phyloP scores from a whole-genome alignment of 2,888 invertebrate genomes.

The Autographa pulchrina region DNA sequence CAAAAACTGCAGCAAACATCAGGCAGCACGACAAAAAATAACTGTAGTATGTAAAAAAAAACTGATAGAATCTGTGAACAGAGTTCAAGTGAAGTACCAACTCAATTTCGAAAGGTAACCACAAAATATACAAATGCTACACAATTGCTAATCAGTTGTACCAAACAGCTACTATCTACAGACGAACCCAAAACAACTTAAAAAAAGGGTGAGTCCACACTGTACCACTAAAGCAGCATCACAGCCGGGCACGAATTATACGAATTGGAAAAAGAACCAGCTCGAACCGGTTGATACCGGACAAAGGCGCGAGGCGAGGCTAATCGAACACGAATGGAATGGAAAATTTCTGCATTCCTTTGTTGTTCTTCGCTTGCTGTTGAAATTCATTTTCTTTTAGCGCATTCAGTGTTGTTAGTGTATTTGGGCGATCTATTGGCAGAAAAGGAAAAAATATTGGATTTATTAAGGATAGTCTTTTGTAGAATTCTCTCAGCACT shows the following conservation, averaged over 20 bases:
- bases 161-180: conserved; percentile 27
- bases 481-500: conserved; percentile 21
- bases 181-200: conserved; percentile 28
- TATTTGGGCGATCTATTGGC: conserved; percentile 51
- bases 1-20: no score
- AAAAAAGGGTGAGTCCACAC: conserved; percentile 39
- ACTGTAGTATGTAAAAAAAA: no score
- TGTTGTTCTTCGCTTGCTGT: conserved; percentile 64
- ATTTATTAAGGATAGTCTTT: conserved; percentile 57
- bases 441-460: conserved; percentile 38
- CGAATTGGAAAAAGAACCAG: conserved; percentile 58
- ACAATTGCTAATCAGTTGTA: conserved; percentile 32
- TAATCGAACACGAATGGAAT: conserved; percentile 75
- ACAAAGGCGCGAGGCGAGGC: conserved; percentile 67
- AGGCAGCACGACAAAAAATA: no score
- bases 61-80: no score
- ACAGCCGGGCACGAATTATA: conserved; percentile 59
- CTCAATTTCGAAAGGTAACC: neutral
- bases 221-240: conserved; percentile 55
- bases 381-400: conserved; percentile 64
- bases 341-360: conserved; percentile 69
- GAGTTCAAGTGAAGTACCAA: neutral
- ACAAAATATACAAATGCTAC: conserved; percentile 10
- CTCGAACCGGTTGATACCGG: conserved; percentile 57
- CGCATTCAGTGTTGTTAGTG: conserved; percentile 57